A percentile compares a stretch with the other conserved stretches of the same genome.
These are phyloP conservation scores for Caranx melampygus DNA, from an alignment of 2,113 vertebrate genomes.

Conservation along the genomic window DNA sequence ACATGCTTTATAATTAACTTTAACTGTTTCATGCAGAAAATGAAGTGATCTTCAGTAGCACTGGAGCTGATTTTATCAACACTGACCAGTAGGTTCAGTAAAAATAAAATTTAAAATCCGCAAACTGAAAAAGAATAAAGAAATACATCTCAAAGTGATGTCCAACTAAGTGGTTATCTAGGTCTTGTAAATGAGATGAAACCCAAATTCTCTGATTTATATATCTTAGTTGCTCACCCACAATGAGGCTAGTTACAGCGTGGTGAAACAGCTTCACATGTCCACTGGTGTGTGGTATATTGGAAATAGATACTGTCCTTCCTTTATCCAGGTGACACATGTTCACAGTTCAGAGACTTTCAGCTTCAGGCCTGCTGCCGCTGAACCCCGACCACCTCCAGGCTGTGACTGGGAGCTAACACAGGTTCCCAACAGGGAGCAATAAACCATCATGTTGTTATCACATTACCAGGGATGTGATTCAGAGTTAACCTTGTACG, in stretches of 20 bases:
- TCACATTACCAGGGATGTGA: constrained; percentile 46
- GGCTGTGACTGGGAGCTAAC: constrained; percentile 1
- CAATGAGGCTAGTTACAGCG: not conserved
- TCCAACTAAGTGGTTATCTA: not conserved
- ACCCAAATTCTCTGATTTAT: not conserved
- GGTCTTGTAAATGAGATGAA: no score
- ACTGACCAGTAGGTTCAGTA: not conserved
- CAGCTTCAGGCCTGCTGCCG: not conserved
- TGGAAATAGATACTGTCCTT: constrained; percentile 13
- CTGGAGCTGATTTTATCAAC: not conserved
- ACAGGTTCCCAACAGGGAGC: constrained; percentile 16
- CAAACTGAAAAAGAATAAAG: not conserved
- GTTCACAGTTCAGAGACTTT: constrained; percentile 1
- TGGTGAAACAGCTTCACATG: not conserved
- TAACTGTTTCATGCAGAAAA: constrained; percentile 10
- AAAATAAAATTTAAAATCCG: not conserved
- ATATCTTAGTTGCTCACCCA: not conserved
- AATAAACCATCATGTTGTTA: constrained; percentile 33
- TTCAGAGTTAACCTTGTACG: constrained; percentile 52
- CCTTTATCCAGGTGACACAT: not conserved
- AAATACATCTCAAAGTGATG: not conserved
- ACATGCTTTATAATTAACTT: constrained; percentile 11
- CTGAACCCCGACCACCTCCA: not conserved
- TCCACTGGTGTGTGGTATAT: not conserved
- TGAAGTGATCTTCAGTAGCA: not conserved